Evolutionary conservation across 2,113 vertebrate genomes (phyloP).

Genomic region (Anser brachyrhynchus): DNA sequence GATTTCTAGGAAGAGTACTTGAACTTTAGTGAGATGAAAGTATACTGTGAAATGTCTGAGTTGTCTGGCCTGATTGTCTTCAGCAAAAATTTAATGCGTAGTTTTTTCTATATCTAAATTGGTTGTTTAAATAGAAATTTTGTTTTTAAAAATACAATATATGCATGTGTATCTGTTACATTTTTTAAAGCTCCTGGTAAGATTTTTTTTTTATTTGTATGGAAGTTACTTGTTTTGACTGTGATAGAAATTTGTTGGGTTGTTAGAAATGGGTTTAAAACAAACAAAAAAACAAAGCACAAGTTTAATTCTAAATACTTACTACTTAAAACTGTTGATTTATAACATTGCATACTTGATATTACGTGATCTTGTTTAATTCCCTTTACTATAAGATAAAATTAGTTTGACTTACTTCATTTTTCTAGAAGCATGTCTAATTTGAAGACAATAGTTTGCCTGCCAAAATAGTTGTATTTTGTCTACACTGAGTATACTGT

Average conservation of each 20-base stretch:
- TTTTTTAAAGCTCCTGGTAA: not conserved
- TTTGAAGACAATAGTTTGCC: not conserved
- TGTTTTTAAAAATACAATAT: not conserved
- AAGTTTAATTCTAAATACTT: not conserved
- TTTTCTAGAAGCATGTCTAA: not conserved
- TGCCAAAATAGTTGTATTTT: not conserved
- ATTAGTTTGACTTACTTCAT: not conserved
- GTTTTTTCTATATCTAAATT: not conserved
- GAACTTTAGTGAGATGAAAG: not conserved
- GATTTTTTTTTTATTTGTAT: not conserved
- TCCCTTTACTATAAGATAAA: not conserved
- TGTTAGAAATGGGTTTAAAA: not conserved
- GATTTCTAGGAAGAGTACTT: not conserved
- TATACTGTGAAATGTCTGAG: not conserved
- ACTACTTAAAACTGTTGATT: not conserved
- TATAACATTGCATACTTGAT: not conserved
- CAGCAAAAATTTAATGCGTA: not conserved
- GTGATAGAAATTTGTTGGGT: not conserved
- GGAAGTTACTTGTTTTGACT: not conserved
- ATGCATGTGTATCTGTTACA: not conserved
- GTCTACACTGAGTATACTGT: not conserved
- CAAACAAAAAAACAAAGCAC: not conserved
- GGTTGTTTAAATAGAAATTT: not conserved
- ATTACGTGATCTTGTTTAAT: not conserved
- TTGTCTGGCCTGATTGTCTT: not conserved